Conservation (phyloP, 2,888 invertebrate species). For the Actias luna region DNA sequence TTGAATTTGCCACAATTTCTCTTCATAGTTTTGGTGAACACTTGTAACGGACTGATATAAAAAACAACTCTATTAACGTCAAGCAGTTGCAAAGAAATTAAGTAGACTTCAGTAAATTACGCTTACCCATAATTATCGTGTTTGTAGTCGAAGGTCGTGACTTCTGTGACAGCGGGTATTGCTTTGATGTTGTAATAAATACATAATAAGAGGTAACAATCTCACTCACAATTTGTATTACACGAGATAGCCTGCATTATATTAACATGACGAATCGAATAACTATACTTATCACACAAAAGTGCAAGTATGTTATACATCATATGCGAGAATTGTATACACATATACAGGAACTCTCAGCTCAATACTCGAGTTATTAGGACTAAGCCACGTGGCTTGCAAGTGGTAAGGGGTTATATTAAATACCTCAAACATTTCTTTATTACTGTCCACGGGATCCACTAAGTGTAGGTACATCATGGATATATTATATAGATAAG, state of each 20-base stretch:
- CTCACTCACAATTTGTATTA: not conserved
- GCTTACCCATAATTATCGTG: not conserved
- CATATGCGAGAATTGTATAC: too few relatives aligned
- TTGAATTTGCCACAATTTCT: too few relatives aligned
- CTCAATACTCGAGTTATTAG: too few relatives aligned
- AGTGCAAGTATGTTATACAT: too few relatives aligned
- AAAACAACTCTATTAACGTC: too few relatives aligned
- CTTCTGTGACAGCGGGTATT: not conserved
- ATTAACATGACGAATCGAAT: not conserved
- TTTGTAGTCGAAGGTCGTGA: not conserved
- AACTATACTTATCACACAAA: not conserved
- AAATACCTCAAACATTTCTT: too few relatives aligned
- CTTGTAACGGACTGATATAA: too few relatives aligned
- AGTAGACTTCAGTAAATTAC: not conserved
- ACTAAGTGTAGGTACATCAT: not conserved
- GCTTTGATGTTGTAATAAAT: slow-evolving; percentile 2
- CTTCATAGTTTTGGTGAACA: too few relatives aligned
- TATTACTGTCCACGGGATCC: not conserved
- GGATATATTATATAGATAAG: slow-evolving; percentile 11
- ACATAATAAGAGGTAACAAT: not conserved
- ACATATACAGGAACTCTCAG: too few relatives aligned
- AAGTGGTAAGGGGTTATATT: too few relatives aligned
- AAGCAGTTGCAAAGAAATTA: not conserved
- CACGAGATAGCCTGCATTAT: not conserved
- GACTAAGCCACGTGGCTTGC: too few relatives aligned